A percentile compares a stretch with the other conserved stretches of the same genome.
Evolutionary conservation across 2,888 invertebrate species (phyloP).

Genomic region (Notocelia uddmanniana): DNA sequence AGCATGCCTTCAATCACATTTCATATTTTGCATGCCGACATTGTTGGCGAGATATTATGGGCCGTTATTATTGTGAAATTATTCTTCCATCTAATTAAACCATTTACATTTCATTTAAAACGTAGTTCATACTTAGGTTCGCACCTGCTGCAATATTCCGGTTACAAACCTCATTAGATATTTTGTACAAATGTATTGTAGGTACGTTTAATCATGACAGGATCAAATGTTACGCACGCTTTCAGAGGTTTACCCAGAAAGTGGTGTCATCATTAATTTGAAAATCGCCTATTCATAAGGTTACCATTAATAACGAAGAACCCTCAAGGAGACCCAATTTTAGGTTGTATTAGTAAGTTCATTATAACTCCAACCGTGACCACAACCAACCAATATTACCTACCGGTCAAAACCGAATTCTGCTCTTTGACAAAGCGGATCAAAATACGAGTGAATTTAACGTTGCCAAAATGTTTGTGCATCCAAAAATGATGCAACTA

Average conservation of each 20-base stretch:
- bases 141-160: background rate
- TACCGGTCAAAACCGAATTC: background rate
- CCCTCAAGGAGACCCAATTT: slow-evolving; percentile 18
- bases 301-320: slow-evolving; percentile 42
- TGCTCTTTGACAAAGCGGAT: background rate
- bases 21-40: too few relatives aligned
- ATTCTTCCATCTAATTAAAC: too few relatives aligned
- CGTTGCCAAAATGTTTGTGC: background rate
- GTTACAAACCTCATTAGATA: background rate
- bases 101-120: too few relatives aligned
- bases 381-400: background rate
- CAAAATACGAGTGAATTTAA: background rate
- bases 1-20: too few relatives aligned
- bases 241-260: slow-evolving; percentile 22
- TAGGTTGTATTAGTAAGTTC: slow-evolving; percentile 12
- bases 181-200: slow-evolving; percentile 1
- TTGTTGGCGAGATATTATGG: too few relatives aligned
- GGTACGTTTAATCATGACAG: background rate
- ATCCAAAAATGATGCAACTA: slow-evolving; percentile 1
- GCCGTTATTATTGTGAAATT: too few relatives aligned
- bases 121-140: background rate
- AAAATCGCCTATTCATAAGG: slow-evolving; percentile 44
- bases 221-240: slow-evolving; percentile 5
- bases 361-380: slow-evolving; percentile 10
- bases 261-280: slow-evolving; percentile 43